Percentiles rank a stretch among this genome's conserved stretches.
Conservation (phyloP, 2,888 invertebrate species). For the Dysmachus trigonus region DNA sequence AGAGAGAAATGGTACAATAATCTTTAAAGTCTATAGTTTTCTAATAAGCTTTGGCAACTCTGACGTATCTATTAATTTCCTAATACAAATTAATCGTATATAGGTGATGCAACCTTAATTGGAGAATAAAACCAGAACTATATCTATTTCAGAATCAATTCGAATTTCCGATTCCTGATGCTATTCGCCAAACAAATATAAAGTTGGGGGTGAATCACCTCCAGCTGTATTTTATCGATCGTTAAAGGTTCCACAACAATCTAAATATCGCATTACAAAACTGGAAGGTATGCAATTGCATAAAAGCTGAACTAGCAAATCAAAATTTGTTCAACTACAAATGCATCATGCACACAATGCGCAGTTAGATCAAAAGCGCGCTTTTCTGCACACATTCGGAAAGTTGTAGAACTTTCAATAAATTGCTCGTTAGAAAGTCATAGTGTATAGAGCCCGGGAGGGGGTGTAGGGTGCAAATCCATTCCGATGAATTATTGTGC, state of each 20-base stretch:
- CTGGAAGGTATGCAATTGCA: not conserved
- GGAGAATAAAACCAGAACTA: not conserved
- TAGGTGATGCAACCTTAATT: not conserved
- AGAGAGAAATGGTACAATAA: no score
- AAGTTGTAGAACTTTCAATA: not conserved
- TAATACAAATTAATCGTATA: not conserved
- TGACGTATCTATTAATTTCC: no score
- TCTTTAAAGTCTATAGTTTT: no score
- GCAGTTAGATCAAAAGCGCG: not conserved
- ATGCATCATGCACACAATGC: not conserved
- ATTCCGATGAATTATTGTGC: not conserved
- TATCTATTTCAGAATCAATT: not conserved
- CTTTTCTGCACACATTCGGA: not conserved
- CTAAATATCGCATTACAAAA: not conserved
- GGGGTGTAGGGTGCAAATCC: not conserved
- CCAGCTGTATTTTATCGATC: not conserved
- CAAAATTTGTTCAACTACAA: not conserved
- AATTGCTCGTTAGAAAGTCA: not conserved
- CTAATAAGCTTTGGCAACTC: no score
- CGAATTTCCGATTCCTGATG: not conserved
- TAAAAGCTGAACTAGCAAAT: not conserved
- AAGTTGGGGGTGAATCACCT: not conserved
- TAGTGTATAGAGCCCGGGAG: not conserved
- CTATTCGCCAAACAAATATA: not conserved
- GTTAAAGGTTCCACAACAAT: not conserved